Base-by-base conservation (phyloP, 2,797 vertebrate genomes). In the Percopsis omiscomaycus region DNA sequence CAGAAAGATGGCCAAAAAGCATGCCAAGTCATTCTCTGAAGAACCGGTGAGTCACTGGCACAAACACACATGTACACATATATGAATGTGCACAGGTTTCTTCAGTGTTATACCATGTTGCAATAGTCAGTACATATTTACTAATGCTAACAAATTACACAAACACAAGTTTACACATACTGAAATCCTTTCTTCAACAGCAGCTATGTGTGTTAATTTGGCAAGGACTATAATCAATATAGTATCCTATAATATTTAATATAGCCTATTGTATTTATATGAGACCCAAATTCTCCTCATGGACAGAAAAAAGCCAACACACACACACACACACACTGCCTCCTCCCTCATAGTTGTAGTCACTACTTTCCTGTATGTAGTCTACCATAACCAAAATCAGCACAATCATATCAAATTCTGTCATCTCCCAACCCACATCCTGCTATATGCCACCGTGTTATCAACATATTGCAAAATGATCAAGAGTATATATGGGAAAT, bases 1-100 rank as follows among this genome's bases (percentile, higher is more conserved):
- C 84, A 94, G 92, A 82, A 97, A 90, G 89, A 95, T 94, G 91
- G 93, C 93, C 29, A 98, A 93, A 88, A 98, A 96, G 71, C 95
- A 96, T 15, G 79, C 80, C 75, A 97, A 96, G 84, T 90, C 94
- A 15, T 88, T 94, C n/a, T 93, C 93, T 0, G 96, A 97, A 64
- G 97, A 98, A 44, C 87, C 69, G 62, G 95, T 97, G 89, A 94
- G 91, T 86, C 45, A 58, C 30, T 29, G 2, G 4, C 45, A 53
- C 8, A 69, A 3, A 45, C 5, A 68, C 30, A 63, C 32, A 64
- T 46, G 63, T 22, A 54, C 37, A 42, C 14, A 49, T 29, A 53
- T 14, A 63, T 8, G 11, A 16, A 54, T 50, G 51, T 30, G 22
- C 29, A 52, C 50, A 52, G 9, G 37, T 37, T 37, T 37, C 37